phyloP scores from a whole-genome alignment of 2,797 vertebrate genomes.

The Hozukius guyotensis region DNA sequence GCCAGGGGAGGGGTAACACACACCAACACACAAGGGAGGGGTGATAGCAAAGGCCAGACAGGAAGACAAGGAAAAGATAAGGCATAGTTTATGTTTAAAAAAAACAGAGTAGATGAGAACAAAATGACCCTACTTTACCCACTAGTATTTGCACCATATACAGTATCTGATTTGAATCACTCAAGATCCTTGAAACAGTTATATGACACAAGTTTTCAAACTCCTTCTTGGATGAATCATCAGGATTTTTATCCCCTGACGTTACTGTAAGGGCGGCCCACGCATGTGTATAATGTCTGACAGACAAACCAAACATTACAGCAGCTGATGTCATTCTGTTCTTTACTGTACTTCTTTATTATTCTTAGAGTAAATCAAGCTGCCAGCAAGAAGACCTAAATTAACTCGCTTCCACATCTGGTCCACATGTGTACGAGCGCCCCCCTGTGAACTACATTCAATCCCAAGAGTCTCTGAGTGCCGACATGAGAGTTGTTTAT shows the following conservation, averaged over 20 bases:
- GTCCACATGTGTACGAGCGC: conserved; percentile 57
- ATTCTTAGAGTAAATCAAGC: conserved; percentile 27
- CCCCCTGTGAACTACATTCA: conserved; percentile 31
- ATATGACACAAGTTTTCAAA: conserved; percentile 21
- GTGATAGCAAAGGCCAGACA: conserved; percentile 48
- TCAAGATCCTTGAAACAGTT: not conserved
- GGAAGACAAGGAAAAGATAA: conserved; percentile 70
- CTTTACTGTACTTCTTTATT: conserved; percentile 2
- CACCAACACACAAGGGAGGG: conserved; percentile 22
- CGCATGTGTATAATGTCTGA: conserved; percentile 23
- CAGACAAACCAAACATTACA: not conserved
- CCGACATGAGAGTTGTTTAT: conserved; percentile 70
- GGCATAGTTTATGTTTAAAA: conserved; percentile 47
- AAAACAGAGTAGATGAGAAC: conserved; percentile 4
- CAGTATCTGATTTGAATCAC: conserved; percentile 21
- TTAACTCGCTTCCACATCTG: conserved; percentile 61
- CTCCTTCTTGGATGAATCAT: conserved; percentile 50
- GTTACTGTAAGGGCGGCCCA: not conserved
- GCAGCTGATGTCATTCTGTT: conserved; percentile 26
- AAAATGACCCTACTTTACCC: conserved; percentile 14
- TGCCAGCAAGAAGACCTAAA: conserved; percentile 16
- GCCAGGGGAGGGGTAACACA: conserved; percentile 60
- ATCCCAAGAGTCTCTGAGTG: conserved; percentile 20
- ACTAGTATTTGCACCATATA: not conserved
- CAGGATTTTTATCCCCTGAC: conserved; percentile 43